Base-by-base conservation (phyloP, 2,888 invertebrate genomes). In the Metallyticus violacea region DNA sequence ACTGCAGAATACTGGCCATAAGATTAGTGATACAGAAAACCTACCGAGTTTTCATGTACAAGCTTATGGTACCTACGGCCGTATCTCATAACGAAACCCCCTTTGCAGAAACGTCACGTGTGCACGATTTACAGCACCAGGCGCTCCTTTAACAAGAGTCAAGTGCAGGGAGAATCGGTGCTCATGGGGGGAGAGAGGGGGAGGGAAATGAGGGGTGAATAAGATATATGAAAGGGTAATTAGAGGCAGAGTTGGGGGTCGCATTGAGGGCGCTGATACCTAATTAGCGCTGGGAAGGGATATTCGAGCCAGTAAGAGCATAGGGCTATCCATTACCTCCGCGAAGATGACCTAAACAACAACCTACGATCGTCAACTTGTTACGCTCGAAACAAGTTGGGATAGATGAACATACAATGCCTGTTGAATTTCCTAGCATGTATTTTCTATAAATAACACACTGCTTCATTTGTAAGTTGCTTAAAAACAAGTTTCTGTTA, bases 221-320 rank as follows among this genome's bases (percentile, higher is more conserved):
- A 83, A 83, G 83, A 83, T 83, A 40, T 83, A 83, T 83, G 83
- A 77, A 83, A 83, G 83, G 77, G 77, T 83, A 83, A 83, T 83
- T 77, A 83, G 77, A 30, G 81, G n/a, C 40, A 40, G 81, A 9
- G 30, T 29, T 40, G 40, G 40, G 83, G 83, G 83, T 81, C 40
- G 29, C 40, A 40, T 81, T 81, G 81, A 81, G 40, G 77, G 77
- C 83, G 40, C 40, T 62, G 40, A 62, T 62, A 62, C 40, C 40
- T 62, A 62, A 62, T 62, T 62, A 62, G 40, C 40, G 40, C 40
- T 22, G 22, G 40, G 40, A 62, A 62, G 40, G 40, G 40, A 62
- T 62, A 62, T 62, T 15, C 15, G 40, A 62, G 40, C 40, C 40
- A 62, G 15, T 62, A 22, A 62, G 40, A 62, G 40, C 40, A 62